phyloP scores from a whole-genome alignment of 2,113 vertebrate species.

The Trogon surrucura region DNA sequence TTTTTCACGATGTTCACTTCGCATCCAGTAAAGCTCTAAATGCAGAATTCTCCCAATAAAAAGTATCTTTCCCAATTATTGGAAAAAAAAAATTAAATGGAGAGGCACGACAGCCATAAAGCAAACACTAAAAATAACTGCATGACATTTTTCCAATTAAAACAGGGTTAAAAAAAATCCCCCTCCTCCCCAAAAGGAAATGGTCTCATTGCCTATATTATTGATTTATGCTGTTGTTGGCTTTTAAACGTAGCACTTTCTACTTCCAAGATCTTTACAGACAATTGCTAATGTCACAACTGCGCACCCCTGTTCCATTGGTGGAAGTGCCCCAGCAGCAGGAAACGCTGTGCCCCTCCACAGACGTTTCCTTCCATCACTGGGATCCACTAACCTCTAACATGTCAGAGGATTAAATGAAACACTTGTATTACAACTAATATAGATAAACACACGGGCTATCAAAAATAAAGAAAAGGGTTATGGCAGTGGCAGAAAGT shows the following conservation, averaged over 20 bases:
- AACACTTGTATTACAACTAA: background rate
- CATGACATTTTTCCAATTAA: background rate
- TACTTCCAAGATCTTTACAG: conserved; percentile 10
- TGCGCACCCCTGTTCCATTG: background rate
- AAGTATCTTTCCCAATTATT: background rate
- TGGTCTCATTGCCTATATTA: background rate
- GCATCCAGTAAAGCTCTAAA: background rate
- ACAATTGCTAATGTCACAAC: conserved; percentile 17
- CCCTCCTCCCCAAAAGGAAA: background rate
- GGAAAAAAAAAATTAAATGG: background rate
- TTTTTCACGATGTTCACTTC: background rate
- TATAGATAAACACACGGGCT: background rate
- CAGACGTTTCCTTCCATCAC: conserved; percentile 40
- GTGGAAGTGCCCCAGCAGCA: conserved; percentile 48
- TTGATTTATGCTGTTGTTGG: conserved; percentile 36
- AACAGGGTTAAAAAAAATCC: background rate
- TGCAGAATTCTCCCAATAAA: background rate
- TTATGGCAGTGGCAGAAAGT: background rate
- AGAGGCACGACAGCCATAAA: background rate
- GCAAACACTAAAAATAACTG: background rate
- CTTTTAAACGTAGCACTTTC: conserved; percentile 16
- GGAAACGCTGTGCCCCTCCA: conserved; percentile 53
- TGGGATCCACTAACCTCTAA: conserved; percentile 9
- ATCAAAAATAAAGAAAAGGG: background rate
- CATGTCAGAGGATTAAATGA: background rate